Conservation (phyloP, 37 sponge, comb jelly and placozoan genomes). For the Spongia lamella region DNA sequence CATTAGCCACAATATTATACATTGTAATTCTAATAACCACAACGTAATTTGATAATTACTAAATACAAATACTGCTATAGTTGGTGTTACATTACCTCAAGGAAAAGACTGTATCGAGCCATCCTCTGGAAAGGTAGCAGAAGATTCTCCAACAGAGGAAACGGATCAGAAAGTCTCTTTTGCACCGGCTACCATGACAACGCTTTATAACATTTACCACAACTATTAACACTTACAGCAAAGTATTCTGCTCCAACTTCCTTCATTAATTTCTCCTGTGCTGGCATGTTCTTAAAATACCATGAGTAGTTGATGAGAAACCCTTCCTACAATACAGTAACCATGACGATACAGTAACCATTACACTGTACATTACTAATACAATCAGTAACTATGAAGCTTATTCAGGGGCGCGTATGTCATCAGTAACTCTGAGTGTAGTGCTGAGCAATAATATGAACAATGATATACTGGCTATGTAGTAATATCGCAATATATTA, state of each 20-base stretch:
- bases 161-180: slow-evolving; percentile 37
- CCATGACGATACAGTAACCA: too few species aligned
- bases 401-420: too few species aligned
- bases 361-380: too few species aligned
- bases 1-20: too few species aligned
- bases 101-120: slow-evolving; percentile 70
- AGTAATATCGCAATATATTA: too few species aligned
- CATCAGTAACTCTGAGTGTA: too few species aligned
- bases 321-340: background rate
- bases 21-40: background rate
- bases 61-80: too few species aligned
- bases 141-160: slow-evolving; percentile 49
- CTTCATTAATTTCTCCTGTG: slow-evolving; percentile 66
- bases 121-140: slow-evolving; percentile 81
- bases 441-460: too few species aligned
- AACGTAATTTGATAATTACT: too few species aligned
- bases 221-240: slow-evolving; percentile 21
- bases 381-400: too few species aligned
- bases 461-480: too few species aligned
- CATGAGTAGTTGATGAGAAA: slow-evolving; percentile 51
- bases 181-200: slow-evolving; percentile 34
- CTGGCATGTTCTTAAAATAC: slow-evolving; percentile 85
- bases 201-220: too few species aligned
- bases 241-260: slow-evolving; percentile 69
- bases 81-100: slow-evolving; percentile 42